These are phyloP conservation scores for Catalaphyllia jardinei DNA, from an alignment of 64 coral and sea anemone genomes.

Conservation along the genomic window DNA sequence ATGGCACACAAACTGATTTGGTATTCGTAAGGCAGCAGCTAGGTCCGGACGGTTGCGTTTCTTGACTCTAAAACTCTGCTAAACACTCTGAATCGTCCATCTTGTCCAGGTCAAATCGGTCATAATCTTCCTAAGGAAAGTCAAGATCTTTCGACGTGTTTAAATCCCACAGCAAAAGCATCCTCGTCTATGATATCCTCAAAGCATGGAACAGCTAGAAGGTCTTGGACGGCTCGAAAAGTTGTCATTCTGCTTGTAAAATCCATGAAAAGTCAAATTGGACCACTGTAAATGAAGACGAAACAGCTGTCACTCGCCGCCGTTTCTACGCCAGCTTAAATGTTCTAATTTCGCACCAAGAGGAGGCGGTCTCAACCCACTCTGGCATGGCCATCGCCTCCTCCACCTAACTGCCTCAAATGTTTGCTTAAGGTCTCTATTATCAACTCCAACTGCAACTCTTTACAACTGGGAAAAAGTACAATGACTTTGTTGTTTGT, in stretches of 20 bases:
- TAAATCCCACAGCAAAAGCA: no score
- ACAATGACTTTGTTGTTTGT: no score
- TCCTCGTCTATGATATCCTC: constrained; percentile 14
- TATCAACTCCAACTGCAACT: no score
- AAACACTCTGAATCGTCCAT: no score
- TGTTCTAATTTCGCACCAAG: neutral
- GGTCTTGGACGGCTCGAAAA: constrained; percentile 23
- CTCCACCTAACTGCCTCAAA: constrained; percentile 14
- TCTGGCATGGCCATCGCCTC: constrained; percentile 12
- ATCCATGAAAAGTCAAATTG: neutral
- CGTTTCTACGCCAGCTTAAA: constrained; percentile 2
- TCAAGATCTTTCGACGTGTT: no score
- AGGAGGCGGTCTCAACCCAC: no score
- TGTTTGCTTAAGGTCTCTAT: constrained; percentile 37
- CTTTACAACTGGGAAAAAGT: no score
- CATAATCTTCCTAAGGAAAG: no score
- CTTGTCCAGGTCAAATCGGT: no score
- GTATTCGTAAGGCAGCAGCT: neutral
- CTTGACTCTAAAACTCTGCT: no score
- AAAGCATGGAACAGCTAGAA: constrained; percentile 26
- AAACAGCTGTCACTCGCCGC: no score
- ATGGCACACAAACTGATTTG: neutral
- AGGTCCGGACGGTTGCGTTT: constrained; percentile 17
- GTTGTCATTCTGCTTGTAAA: constrained; percentile 14
- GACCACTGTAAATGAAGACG: no score